These are phyloP conservation scores for Sarcophaga peregrina DNA, from an alignment of 1,140 invertebrate species.

Conservation along the genomic window DNA sequence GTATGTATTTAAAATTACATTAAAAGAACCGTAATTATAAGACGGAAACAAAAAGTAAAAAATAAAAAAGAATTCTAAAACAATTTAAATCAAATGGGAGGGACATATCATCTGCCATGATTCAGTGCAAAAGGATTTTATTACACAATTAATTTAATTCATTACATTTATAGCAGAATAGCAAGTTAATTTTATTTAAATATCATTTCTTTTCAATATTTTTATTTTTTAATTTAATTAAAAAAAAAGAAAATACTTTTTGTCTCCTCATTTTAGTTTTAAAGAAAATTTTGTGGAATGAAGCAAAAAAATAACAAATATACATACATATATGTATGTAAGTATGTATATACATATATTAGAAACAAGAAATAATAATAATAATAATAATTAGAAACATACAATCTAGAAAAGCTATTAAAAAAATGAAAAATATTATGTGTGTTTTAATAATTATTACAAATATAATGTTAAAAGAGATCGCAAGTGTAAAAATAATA, in stretches of 20 bases:
- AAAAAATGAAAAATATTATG: slow-evolving; percentile 18
- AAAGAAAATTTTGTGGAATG: slow-evolving; percentile 25
- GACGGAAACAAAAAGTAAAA: neutral
- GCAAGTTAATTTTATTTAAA: neutral
- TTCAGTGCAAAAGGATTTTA: neutral
- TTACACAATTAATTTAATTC: no score
- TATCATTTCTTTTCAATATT: neutral
- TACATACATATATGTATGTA: neutral
- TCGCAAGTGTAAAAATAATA: slow-evolving; percentile 30
- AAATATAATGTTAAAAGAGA: slow-evolving; percentile 33
- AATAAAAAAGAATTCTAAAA: neutral
- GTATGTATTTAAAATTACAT: slow-evolving; percentile 9
- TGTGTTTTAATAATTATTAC: slow-evolving; percentile 29
- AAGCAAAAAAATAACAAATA: slow-evolving; percentile 27
- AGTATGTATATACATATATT: neutral
- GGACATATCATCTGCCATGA: neutral
- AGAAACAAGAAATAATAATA: neutral
- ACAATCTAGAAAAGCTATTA: slow-evolving; percentile 36
- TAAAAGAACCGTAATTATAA: neutral
- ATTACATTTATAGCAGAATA: no score
- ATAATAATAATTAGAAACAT: neutral
- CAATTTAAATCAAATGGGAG: neutral
- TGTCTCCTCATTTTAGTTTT: neutral
- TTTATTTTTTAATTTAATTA: no score
- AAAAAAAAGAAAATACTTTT: neutral